These are phyloP conservation scores for Vidua macroura DNA, from an alignment of 2,113 vertebrate species.

Conservation along the genomic window DNA sequence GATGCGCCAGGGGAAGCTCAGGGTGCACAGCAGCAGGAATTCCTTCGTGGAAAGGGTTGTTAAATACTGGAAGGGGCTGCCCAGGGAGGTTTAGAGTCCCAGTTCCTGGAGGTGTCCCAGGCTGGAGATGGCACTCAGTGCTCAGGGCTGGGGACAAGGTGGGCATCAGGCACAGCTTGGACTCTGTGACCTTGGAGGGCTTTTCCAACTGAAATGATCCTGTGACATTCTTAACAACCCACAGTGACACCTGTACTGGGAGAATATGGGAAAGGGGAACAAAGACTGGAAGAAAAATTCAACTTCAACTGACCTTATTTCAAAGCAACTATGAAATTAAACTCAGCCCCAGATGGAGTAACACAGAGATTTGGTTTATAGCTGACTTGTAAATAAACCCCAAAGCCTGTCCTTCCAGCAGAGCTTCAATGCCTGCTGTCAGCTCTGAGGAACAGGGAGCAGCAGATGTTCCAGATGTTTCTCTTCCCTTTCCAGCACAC, in stretches of 20 bases:
- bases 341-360: neutral
- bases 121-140: fast-evolving
- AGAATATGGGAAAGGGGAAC: neutral
- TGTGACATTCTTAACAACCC: no score
- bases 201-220: neutral
- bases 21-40: fast-evolving
- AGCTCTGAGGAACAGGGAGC: neutral
- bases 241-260: fast-evolving
- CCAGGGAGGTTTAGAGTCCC: neutral
- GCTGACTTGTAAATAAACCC: neutral
- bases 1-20: neutral
- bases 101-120: neutral
- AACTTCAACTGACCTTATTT: neutral
- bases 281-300: neutral
- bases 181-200: neutral
- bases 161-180: fast-evolving
- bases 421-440: neutral
- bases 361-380: neutral
- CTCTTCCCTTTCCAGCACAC: neutral
- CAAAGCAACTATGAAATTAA: neutral
- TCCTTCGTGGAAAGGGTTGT: fast-evolving
- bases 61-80: fast-evolving
- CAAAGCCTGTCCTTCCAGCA: neutral
- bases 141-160: neutral
- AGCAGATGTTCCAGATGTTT: neutral